Conservation (phyloP, 1,140 invertebrate species). For the Elysia chlorotica region DNA sequence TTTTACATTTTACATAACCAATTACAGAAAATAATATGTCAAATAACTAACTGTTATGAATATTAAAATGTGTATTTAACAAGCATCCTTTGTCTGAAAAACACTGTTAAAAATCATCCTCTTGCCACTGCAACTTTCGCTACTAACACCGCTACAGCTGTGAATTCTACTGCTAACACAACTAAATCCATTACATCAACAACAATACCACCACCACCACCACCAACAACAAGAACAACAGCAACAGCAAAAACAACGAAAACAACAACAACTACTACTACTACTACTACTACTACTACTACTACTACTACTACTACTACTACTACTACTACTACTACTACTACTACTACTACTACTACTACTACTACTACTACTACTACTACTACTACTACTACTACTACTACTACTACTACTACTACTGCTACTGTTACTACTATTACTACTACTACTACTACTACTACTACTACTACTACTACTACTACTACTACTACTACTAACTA, state of each 20-base stretch:
- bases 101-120: neutral
- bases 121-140: neutral
- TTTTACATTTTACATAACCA: too few relatives aligned
- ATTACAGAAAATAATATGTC: too few relatives aligned
- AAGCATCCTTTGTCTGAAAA: neutral
- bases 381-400: slow-evolving; percentile 12
- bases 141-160: neutral
- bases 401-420: slow-evolving; percentile 2
- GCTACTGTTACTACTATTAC: slow-evolving; percentile 3
- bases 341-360: slow-evolving; percentile 9
- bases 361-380: slow-evolving; percentile 8
- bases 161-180: neutral
- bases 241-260: neutral
- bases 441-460: slow-evolving; percentile 11
- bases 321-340: slow-evolving; percentile 7
- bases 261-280: neutral
- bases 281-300: neutral
- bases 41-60: too few relatives aligned
- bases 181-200: neutral
- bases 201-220: neutral
- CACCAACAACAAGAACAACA: neutral
- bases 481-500: slow-evolving; percentile 9
- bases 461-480: slow-evolving; percentile 10
- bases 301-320: slow-evolving; percentile 13
- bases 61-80: neutral